Conservation (phyloP, 2,888 invertebrate species). For the Lissonota sp. region DNA sequence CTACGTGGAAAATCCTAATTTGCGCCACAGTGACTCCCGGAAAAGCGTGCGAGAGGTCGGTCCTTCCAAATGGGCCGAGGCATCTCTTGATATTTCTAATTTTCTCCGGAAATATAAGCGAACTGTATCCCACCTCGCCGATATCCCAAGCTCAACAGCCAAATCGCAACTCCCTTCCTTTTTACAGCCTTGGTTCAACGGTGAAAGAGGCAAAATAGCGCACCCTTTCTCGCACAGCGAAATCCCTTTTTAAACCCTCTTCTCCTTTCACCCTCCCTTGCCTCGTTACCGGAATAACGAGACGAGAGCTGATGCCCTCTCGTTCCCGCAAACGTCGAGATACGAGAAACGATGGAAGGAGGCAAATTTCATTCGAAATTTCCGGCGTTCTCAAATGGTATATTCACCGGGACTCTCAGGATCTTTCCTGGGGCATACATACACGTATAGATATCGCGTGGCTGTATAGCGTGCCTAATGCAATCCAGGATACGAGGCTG, state of each 20-base stretch:
- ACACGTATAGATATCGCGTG: background rate
- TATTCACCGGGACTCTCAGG: slow-evolving; percentile 46
- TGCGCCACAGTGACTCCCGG: slow-evolving; percentile 51
- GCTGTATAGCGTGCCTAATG: slow-evolving; percentile 4
- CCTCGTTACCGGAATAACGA: slow-evolving; percentile 57
- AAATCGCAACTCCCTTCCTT: slow-evolving; percentile 8
- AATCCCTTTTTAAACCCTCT: background rate
- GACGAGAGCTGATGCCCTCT: slow-evolving; percentile 33
- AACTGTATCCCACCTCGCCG: slow-evolving; percentile 29
- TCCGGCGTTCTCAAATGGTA: slow-evolving; percentile 45
- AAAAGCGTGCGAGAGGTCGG: slow-evolving; percentile 5
- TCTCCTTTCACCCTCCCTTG: background rate
- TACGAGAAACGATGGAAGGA: slow-evolving; percentile 30
- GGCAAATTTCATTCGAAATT: slow-evolving; percentile 57
- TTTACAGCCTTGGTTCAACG: slow-evolving; percentile 3
- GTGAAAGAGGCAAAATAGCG: slow-evolving; percentile 41
- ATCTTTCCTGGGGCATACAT: no score
- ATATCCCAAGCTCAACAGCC: slow-evolving; percentile 37
- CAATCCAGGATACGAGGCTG: slow-evolving; percentile 17
- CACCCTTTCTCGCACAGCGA: background rate
- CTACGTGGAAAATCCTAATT: slow-evolving; percentile 72
- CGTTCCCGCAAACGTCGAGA: slow-evolving; percentile 47
- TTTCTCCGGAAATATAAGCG: slow-evolving; percentile 64
- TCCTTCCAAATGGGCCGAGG: slow-evolving; percentile 34
- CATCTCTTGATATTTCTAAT: slow-evolving; percentile 69